Evolutionary conservation across 2,113 vertebrate genomes (phyloP).

Genomic region (Petromus typicus): DNA sequence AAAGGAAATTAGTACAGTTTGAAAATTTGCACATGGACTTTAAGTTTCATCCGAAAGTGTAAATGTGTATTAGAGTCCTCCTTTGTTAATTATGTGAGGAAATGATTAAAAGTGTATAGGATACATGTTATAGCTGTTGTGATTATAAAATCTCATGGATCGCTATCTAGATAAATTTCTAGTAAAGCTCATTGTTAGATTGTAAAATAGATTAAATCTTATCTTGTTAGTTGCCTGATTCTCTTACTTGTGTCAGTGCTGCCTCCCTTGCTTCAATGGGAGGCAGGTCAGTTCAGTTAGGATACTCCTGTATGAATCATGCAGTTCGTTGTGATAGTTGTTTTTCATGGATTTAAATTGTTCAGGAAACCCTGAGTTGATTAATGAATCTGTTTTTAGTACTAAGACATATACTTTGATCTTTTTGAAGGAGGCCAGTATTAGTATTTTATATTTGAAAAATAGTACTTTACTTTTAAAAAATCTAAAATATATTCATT

Average conservation of each 20-base stretch:
- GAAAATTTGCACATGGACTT: conserved; percentile 3
- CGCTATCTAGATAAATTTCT: neutral
- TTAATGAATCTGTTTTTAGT: neutral
- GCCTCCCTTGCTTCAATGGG: neutral
- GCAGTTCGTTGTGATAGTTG: neutral
- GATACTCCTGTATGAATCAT: neutral
- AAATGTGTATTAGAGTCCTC: neutral
- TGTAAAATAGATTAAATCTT: neutral
- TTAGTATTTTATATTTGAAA: conserved; percentile 31
- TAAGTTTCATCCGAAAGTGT: neutral
- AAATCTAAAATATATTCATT: neutral
- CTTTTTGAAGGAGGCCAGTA: neutral
- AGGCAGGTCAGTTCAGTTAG: neutral
- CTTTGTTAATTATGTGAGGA: conserved; percentile 20
- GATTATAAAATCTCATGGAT: neutral
- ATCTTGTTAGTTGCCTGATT: neutral
- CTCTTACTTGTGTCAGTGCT: neutral
- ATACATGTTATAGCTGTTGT: conserved; percentile 16
- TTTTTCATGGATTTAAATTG: neutral
- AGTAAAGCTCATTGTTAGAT: neutral
- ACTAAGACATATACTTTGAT: neutral
- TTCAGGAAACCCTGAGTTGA: neutral
- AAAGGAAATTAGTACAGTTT: conserved; percentile 5
- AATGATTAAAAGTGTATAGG: neutral
- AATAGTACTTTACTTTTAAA: neutral